phyloP scores from a whole-genome alignment of 2,888 invertebrate genomes.

The Plemyria rubiginata region DNA sequence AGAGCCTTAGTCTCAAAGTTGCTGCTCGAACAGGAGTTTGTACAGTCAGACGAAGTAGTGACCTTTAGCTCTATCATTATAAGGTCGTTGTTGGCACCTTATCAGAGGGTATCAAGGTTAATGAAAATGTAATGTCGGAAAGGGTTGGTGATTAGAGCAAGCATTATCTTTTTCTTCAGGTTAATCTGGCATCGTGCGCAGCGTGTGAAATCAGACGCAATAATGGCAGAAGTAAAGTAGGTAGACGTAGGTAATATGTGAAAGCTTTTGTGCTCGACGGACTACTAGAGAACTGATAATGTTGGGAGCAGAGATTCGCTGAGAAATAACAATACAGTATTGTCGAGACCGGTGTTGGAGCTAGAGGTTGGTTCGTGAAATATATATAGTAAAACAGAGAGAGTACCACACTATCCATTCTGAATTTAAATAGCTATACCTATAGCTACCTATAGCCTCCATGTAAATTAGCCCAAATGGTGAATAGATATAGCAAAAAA shows the following conservation, averaged over 20 bases:
- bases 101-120: conserved; percentile 39
- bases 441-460: no score
- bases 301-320: not conserved
- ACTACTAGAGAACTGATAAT: conserved; percentile 7
- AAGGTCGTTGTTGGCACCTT: conserved; percentile 17
- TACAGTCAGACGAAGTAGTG: conserved; percentile 16
- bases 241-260: not conserved
- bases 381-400: no score
- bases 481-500: no score
- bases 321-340: not conserved
- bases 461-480: no score
- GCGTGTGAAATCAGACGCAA: conserved; percentile 16
- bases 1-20: not conserved
- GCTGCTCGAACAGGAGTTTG: not conserved
- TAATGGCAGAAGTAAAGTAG: conserved; percentile 1
- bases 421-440: no score
- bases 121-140: conserved; percentile 46
- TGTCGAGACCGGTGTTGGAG: no score
- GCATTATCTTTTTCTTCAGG: conserved; percentile 41
- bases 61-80: conserved; percentile 15
- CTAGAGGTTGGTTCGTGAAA: no score
- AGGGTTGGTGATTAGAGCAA: conserved; percentile 37
- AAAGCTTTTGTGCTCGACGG: not conserved
- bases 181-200: conserved; percentile 33
- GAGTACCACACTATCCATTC: no score